A percentile compares a stretch with the other conserved stretches of the same genome.
phyloP scores from a whole-genome alignment of 2,888 invertebrate species.

The Blomia tropicalis region DNA sequence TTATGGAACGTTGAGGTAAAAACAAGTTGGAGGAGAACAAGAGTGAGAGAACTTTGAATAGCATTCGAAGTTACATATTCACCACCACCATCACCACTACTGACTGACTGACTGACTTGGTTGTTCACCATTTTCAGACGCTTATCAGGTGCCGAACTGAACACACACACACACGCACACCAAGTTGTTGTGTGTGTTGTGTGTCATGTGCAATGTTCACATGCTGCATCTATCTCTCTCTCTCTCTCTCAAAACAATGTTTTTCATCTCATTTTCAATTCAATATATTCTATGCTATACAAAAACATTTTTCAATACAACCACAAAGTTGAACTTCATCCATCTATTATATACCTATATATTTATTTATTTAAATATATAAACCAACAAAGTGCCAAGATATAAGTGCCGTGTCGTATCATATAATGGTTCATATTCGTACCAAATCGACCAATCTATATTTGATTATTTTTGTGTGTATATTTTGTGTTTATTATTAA shows the following conservation, averaged over 20 bases:
- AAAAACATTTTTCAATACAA: background rate
- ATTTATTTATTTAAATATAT: too few relatives aligned
- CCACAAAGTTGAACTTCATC: too few relatives aligned
- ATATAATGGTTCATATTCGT: too few relatives aligned
- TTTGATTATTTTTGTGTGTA: too few relatives aligned
- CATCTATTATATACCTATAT: too few relatives aligned
- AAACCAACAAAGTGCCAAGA: too few relatives aligned
- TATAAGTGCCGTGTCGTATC: too few relatives aligned
- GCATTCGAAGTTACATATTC: background rate
- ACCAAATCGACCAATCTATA: too few relatives aligned
- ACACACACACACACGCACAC: background rate
- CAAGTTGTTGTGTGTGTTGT: background rate
- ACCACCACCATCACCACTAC: background rate
- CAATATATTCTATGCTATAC: background rate
- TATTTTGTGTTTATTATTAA: too few relatives aligned
- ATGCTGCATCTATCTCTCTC: background rate
- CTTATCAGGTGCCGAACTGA: background rate
- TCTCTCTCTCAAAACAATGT: background rate
- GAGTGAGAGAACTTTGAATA: too few relatives aligned
- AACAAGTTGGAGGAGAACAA: too few relatives aligned
- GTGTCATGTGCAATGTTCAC: background rate
- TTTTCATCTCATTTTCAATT: background rate
- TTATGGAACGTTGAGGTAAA: too few relatives aligned
- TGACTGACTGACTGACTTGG: slow-evolving; percentile 11
- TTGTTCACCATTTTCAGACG: background rate